phyloP scores from a whole-genome alignment of 2,113 vertebrate genomes.

The Clarias magur region DNA sequence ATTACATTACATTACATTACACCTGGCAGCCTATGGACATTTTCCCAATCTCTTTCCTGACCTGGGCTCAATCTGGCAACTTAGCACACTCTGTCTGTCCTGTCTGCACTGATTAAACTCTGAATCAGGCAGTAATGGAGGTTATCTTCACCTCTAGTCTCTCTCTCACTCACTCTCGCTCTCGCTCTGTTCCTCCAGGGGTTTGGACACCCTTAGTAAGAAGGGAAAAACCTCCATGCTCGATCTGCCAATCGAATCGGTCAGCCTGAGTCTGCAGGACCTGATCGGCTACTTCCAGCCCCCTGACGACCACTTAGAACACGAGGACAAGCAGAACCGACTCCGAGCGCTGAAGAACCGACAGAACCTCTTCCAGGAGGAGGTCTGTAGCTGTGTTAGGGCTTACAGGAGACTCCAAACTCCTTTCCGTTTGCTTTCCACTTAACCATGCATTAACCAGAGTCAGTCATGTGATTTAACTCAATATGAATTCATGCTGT shows the following conservation, averaged over 20 bases:
- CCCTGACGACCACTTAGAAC: constrained; percentile 89
- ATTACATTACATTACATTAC: neutral
- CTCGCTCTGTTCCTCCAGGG: constrained; percentile 66
- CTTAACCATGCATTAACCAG: neutral
- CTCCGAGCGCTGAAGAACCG: constrained; percentile 92
- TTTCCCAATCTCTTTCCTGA: neutral
- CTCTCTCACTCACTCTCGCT: neutral
- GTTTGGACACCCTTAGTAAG: constrained; percentile 86
- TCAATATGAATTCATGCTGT: neutral
- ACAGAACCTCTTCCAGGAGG: constrained; percentile 97
- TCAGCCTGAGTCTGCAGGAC: constrained; percentile 90
- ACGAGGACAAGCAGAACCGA: constrained; percentile 93
- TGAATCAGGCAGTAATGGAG: constrained; percentile 2
- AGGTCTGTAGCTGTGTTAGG: constrained; percentile 64
- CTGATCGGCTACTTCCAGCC: constrained; percentile 95
- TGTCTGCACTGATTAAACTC: neutral
- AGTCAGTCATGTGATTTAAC: neutral
- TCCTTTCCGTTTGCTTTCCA: neutral
- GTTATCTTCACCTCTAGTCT: neutral
- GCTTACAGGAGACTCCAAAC: neutral
- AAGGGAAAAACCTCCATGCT: constrained; percentile 75
- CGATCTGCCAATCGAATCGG: constrained; percentile 89
- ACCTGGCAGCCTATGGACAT: neutral
- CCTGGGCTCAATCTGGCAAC: neutral
- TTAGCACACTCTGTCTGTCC: neutral